Conservation (phyloP, 2,797 vertebrate species). For the Adelosebastes latens region DNA sequence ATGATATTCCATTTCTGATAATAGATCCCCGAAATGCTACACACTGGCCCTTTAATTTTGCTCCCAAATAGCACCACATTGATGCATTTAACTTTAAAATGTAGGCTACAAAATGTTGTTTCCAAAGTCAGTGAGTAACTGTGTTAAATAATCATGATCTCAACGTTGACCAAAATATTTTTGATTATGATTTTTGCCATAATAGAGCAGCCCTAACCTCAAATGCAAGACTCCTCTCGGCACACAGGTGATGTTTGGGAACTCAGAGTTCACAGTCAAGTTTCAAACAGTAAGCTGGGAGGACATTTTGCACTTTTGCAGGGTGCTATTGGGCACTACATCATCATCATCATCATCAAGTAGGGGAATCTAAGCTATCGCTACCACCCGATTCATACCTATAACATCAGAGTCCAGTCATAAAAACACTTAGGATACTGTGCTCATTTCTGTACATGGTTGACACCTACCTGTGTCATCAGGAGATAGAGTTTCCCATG, state of each 20-base stretch:
- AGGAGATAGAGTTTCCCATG: conserved; percentile 96
- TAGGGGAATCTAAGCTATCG: not conserved
- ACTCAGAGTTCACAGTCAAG: no score
- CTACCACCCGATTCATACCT: not conserved
- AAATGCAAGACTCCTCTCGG: no score
- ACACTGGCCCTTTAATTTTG: not conserved
- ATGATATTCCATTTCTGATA: no score
- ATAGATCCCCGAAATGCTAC: no score
- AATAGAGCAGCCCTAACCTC: no score
- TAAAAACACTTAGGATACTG: not conserved
- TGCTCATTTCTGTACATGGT: not conserved
- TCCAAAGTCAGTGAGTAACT: no score
- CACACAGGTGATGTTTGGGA: no score
- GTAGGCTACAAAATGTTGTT: no score
- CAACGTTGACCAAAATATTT: not conserved
- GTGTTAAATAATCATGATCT: not conserved
- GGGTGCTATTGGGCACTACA: no score
- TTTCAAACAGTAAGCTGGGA: not conserved
- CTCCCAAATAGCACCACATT: not conserved
- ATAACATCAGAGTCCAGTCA: not conserved
- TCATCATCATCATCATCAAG: not conserved
- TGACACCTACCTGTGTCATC: conserved; percentile 87
- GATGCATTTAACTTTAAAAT: no score
- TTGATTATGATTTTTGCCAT: no score
- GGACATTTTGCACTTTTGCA: not conserved